These are phyloP conservation scores for Pseudomyrmex cubaensis DNA, from an alignment of 1,140 invertebrate genomes.

Conservation along the genomic window DNA sequence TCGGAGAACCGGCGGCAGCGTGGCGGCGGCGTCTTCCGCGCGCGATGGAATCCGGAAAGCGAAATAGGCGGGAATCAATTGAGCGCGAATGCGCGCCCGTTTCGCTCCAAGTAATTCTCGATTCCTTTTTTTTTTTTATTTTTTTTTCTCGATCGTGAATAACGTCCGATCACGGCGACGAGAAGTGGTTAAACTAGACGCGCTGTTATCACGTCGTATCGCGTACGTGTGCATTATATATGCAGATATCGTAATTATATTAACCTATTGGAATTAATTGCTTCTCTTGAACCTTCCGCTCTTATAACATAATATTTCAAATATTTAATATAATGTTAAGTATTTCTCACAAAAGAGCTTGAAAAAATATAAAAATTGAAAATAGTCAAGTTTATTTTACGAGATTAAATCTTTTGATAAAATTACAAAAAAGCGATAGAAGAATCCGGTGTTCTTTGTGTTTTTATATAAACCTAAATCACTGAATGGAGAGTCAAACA, in stretches of 20 bases:
- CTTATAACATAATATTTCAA: too few species aligned
- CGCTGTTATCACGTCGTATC: not conserved
- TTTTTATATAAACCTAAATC: not conserved
- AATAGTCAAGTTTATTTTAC: too few species aligned
- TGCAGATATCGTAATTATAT: too few species aligned
- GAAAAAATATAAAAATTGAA: too few species aligned
- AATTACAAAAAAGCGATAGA: too few species aligned
- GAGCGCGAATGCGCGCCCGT: conserved; percentile 12
- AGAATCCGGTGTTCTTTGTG: too few species aligned
- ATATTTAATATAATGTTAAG: too few species aligned
- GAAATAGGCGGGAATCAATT: conserved; percentile 28
- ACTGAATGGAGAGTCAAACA: not conserved
- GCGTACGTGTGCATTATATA: too few species aligned
- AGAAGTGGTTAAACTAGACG: not conserved
- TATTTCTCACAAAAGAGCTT: too few species aligned
- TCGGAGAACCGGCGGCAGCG: not conserved
- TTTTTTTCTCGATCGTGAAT: not conserved
- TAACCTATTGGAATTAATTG: too few species aligned
- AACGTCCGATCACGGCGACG: not conserved
- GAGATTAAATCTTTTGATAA: too few species aligned
- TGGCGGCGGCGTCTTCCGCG: conserved; percentile 32
- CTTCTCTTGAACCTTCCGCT: too few species aligned
- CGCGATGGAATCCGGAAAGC: conserved; percentile 58
- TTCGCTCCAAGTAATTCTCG: conserved; percentile 21
- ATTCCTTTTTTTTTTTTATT: not conserved